Evolutionary conservation across 2,797 vertebrate genomes (phyloP), one percentile per base, ranked within the genome.

Genomic region (Danio aesculapii): DNA sequence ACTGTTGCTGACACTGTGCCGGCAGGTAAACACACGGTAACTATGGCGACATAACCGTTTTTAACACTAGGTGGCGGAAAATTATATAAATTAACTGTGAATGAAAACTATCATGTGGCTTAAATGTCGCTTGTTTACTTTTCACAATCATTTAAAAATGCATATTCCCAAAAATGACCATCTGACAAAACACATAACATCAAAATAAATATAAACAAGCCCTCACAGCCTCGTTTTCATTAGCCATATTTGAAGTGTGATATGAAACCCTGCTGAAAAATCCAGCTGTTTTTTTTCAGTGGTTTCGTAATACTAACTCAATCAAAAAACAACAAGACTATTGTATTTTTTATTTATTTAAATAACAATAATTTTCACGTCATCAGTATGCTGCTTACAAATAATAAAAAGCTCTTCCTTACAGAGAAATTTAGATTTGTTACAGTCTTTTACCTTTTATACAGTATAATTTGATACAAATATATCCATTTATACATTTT

Each of bases 1-100:
- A 19, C 43, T 12, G 8, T 30, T 30, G 30, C 19, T 4, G 13
- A 46, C 12, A n/a, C 21, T 21, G n/a, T 11, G 8, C 46, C 21
- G 6, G 16, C 3, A 1, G 5, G 76, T 62, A 86, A 91, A 91
- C 89, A 91, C 81, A 86, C 0, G 16, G 91, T 92, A 87, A 61
- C 90, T 57, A 19, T 76, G 73, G 79, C 77, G 87, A 92, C 88
- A 5, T 13, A 13, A 81, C 14, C 0, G 10, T 13, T 43, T n/a
- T 12, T 30, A 19, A 43, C 66, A 17, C 39, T 14, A 76, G 72
- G 41, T 9, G 63, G 57, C n/a, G 17, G 17, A 6, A 46, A 5
- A 21, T 4, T 0, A 0, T 6, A 55, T 71, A 43, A 4, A 68
- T 69, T 43, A 41, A 6, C 30, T 17, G 14, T 49, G 0, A 4